A percentile compares a stretch with the other conserved stretches of the same genome.
phyloP scores from a whole-genome alignment of 2,113 vertebrate genomes.

The Vireo altiloquus region DNA sequence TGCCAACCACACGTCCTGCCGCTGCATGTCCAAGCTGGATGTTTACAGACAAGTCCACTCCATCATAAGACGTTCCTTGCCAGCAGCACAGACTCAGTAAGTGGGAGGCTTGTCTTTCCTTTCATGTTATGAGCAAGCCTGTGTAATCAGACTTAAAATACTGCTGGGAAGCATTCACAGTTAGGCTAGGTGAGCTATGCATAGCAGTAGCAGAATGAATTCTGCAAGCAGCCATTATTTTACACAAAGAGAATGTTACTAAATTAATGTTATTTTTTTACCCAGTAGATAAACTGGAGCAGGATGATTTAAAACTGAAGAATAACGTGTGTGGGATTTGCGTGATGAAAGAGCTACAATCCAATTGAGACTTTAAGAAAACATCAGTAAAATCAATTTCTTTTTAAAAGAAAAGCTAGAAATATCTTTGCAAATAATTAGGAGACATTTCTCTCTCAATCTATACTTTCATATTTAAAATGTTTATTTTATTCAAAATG shows the following conservation, averaged over 20 bases:
- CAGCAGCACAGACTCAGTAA: conserved; percentile 82
- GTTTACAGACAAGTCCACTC: conserved; percentile 94
- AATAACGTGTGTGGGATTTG: not conserved
- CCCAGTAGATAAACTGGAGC: not conserved
- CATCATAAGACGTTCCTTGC: conserved; percentile 91
- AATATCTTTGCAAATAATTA: not conserved
- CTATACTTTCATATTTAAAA: not conserved
- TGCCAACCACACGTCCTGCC: conserved; percentile 95
- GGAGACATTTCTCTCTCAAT: not conserved
- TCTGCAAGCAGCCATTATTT: not conserved
- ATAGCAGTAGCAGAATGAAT: not conserved
- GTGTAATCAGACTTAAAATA: not conserved
- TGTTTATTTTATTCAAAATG: not conserved
- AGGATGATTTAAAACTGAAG: not conserved
- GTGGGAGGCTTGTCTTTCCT: conserved; percentile 47
- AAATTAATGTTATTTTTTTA: not conserved
- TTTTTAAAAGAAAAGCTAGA: not conserved
- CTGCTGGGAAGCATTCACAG: not conserved
- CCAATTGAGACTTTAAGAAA: not conserved
- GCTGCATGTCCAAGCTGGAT: conserved; percentile 94
- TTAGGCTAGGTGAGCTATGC: not conserved
- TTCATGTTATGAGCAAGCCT: not conserved
- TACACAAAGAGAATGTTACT: not conserved
- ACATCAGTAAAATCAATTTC: not conserved
- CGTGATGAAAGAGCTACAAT: not conserved